Evolutionary conservation across 1,140 invertebrate genomes (phyloP).

Genomic region (Tetramorium simillimum): DNA sequence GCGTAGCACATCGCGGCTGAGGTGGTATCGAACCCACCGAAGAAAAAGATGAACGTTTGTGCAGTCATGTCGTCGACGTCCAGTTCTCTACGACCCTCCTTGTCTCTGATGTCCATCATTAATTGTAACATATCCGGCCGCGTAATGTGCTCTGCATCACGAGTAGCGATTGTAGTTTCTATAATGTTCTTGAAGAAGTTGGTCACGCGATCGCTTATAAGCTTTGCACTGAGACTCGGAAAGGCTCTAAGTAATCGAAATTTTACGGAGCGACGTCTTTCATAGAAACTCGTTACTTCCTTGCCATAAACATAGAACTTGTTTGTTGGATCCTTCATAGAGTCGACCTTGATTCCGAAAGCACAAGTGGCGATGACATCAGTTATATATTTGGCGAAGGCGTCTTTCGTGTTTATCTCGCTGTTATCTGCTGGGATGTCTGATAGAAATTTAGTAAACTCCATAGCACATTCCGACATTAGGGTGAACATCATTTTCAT

Average conservation of each 20-base stretch:
- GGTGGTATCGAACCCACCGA: constrained; percentile 85
- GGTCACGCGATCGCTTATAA: too few relatives aligned
- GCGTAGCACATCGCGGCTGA: constrained; percentile 81
- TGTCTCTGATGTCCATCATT: constrained; percentile 41
- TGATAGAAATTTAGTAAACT: constrained; percentile 49
- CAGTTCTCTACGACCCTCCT: constrained; percentile 58
- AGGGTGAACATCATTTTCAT: too few relatives aligned
- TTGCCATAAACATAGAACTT: too few relatives aligned
- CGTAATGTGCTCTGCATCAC: too few relatives aligned
- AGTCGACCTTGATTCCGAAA: constrained; percentile 85
- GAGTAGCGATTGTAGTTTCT: too few relatives aligned
- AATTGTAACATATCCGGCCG: too few relatives aligned
- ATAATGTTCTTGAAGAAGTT: too few relatives aligned
- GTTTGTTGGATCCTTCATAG: constrained; percentile 78
- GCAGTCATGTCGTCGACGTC: constrained; percentile 81
- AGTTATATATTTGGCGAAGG: constrained; percentile 80
- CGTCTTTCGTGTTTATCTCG: constrained; percentile 58
- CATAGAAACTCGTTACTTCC: too few relatives aligned
- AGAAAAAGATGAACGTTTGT: constrained; percentile 85
- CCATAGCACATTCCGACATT: constrained; percentile 60
- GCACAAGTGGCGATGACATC: constrained; percentile 84
- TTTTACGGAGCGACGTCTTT: too few relatives aligned
- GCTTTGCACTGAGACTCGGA: too few relatives aligned
- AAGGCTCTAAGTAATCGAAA: too few relatives aligned
- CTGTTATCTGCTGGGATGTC: constrained; percentile 17